Conservation (phyloP, 2,113 vertebrate genomes). For the Anas platyrhynchos region DNA sequence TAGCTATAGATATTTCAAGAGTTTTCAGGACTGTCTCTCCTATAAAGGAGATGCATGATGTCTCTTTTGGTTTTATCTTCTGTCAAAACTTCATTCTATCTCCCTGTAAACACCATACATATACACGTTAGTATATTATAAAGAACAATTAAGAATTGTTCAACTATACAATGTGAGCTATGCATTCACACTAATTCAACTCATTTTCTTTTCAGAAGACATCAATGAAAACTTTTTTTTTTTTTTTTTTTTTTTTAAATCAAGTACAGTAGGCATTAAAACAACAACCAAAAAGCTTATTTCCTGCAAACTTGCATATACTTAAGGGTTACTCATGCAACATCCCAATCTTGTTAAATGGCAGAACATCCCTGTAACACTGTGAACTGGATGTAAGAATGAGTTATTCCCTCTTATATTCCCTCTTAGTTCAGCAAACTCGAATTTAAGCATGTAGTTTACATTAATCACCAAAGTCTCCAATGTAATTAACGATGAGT, state of each 20-base stretch:
- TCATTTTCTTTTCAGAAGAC: not conserved
- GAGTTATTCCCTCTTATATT: not conserved
- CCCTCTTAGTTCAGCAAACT: not conserved
- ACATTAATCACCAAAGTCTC: not conserved
- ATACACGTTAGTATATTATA: not conserved
- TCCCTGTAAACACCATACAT: not conserved
- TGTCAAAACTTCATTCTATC: not conserved
- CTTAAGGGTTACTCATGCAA: not conserved
- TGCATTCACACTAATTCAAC: not conserved
- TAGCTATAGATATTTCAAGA: not conserved
- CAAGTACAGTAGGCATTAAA: not conserved
- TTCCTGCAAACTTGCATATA: not conserved
- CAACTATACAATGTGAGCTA: not conserved
- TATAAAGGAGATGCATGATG: not conserved
- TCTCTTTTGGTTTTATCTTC: not conserved
- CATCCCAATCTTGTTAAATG: not conserved
- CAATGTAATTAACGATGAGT: not conserved
- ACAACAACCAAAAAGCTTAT: not conserved
- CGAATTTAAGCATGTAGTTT: not conserved
- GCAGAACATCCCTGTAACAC: not conserved
- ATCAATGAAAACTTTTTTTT: not conserved
- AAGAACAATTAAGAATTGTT: not conserved
- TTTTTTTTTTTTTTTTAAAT: not conserved
- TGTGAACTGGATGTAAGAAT: not conserved
- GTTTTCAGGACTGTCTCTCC: not conserved